These are phyloP conservation scores for Planiliza haematocheilus DNA, from an alignment of 2,113 vertebrate genomes.

Conservation along the genomic window DNA sequence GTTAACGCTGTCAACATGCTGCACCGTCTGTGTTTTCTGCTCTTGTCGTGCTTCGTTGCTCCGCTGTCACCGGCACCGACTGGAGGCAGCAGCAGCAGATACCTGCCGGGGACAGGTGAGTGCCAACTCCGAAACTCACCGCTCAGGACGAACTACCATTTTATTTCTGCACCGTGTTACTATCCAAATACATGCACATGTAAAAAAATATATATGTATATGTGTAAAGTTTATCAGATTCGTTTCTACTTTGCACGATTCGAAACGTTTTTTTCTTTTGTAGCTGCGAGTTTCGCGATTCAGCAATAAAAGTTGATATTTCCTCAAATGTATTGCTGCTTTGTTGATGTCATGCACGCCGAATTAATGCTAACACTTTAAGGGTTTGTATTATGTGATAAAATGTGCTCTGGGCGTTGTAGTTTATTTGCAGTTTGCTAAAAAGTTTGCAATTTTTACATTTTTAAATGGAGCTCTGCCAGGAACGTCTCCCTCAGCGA, in stretches of 20 bases:
- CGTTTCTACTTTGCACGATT: not conserved
- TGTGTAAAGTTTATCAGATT: not conserved
- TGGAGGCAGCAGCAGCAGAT: not conserved
- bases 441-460: rapidly evolving
- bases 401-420: rapidly evolving
- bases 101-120: constrained; percentile 71
- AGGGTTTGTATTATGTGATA: not conserved
- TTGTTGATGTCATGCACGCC: not conserved
- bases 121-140: not conserved
- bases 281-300: too few species aligned
- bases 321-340: rapidly evolving
- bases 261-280: not conserved
- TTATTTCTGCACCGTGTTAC: not conserved
- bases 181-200: rapidly evolving
- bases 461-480: constrained; percentile 9
- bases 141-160: too few species aligned
- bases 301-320: not conserved
- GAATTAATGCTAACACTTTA: not conserved
- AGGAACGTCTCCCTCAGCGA: not conserved
- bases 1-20: not conserved
- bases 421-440: rapidly evolving
- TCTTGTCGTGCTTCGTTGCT: constrained; percentile 27
- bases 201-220: too few species aligned
- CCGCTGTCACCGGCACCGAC: constrained; percentile 54
- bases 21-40: rapidly evolving